These are phyloP conservation scores for Macaria liturata DNA, from an alignment of 2,888 invertebrate species.

Conservation along the genomic window DNA sequence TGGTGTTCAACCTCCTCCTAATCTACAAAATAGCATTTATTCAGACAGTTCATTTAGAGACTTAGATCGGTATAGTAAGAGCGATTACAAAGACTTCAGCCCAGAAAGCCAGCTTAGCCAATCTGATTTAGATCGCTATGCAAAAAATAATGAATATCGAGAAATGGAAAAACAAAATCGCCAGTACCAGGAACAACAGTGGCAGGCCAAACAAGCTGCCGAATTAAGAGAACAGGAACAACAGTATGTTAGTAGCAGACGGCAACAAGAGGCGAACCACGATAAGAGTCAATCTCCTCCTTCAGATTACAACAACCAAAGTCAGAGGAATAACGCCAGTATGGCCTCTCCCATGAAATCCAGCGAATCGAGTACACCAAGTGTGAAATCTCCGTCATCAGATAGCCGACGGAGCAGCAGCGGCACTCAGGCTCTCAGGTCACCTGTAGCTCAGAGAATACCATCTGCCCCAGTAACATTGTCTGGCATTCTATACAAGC, in stretches of 20 bases:
- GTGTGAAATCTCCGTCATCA: conserved; percentile 76
- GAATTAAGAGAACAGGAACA: conserved; percentile 66
- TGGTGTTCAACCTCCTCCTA: conserved; percentile 78
- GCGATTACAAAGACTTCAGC: conserved; percentile 57
- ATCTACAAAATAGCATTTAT: conserved; percentile 77
- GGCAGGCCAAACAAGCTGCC: conserved; percentile 64
- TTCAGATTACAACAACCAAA: conserved; percentile 61
- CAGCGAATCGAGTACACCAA: conserved; percentile 74
- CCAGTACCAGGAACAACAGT: conserved; percentile 67
- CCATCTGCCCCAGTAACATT: conserved; percentile 93
- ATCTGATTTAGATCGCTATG: conserved; percentile 66
- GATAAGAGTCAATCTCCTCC: conserved; percentile 63
- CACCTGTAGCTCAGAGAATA: conserved; percentile 93
- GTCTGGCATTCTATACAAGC: conserved; percentile 95
- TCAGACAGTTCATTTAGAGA: conserved; percentile 76
- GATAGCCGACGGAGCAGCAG: conserved; percentile 78
- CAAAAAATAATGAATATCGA: conserved; percentile 68
- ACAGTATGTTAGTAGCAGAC: conserved; percentile 48
- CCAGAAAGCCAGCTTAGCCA: conserved; percentile 58
- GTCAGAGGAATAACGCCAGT: conserved; percentile 56
- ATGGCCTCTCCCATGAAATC: conserved; percentile 74
- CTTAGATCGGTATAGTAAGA: conserved; percentile 68
- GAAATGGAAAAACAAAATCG: conserved; percentile 68
- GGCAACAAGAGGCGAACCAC: conserved; percentile 60
- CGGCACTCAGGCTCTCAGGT: conserved; percentile 86